These are phyloP conservation scores for Melinaea menophilus DNA, from an alignment of 2,888 invertebrate genomes.

Conservation along the genomic window DNA sequence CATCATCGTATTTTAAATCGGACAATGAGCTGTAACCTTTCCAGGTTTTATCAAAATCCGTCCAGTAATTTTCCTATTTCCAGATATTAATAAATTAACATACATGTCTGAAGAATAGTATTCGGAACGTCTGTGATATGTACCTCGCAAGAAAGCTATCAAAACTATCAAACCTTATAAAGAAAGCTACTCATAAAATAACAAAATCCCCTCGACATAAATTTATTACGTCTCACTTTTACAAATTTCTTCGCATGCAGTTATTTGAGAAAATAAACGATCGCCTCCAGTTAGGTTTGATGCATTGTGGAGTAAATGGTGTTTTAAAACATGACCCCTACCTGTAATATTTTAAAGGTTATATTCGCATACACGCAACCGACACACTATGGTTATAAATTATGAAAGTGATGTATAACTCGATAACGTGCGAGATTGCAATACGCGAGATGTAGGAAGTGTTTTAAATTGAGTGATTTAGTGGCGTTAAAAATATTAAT, in stretches of 20 bases:
- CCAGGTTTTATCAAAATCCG: no score
- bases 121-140: no score
- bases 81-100: no score
- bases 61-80: no score
- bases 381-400: slow-evolving; percentile 8
- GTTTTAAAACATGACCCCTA: slow-evolving; percentile 7
- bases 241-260: slow-evolving; percentile 26
- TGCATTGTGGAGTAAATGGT: background rate
- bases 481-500: background rate
- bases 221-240: slow-evolving; percentile 23
- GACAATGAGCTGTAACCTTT: no score
- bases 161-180: background rate
- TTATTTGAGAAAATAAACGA: slow-evolving; percentile 29
- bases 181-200: background rate
- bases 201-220: slow-evolving; percentile 19
- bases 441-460: slow-evolving; percentile 12
- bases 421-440: slow-evolving; percentile 20
- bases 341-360: slow-evolving; percentile 1
- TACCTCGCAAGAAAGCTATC: background rate
- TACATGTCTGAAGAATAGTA: no score
- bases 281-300: slow-evolving; percentile 12
- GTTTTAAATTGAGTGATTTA: slow-evolving; percentile 18
- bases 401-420: slow-evolving; percentile 20
- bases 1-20: no score
- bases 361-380: slow-evolving; percentile 4